Base-by-base conservation (phyloP, 2,888 invertebrate species). In the Cantharis flavilabris region DNA sequence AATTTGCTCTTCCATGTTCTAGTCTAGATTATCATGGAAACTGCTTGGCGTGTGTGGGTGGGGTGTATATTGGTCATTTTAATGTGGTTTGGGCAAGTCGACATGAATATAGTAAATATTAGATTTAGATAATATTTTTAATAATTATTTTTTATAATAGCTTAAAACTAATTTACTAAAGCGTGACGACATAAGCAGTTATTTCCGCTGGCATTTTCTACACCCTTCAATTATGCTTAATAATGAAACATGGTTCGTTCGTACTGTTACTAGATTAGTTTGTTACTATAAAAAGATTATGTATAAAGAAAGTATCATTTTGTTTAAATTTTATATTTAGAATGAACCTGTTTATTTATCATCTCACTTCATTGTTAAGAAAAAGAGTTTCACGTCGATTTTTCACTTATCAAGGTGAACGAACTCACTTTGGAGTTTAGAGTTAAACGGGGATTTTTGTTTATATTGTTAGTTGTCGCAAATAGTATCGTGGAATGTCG, bases 401-500 rank as follows among this genome's bases (percentile, higher is more conserved):
- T 49, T 49, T 49, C 49, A 49, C 49, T 49, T 49, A 49, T 49
- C 49, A 49, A 49, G 49, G 49, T 49, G 49, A 49, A 49, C 49
- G 49, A 49, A 49, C 49, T 49, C 49, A 49, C 49, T 49, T 49
- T 49, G 49, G 49, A 49, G 49, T 49, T 49, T 49, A 13, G 49
- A 49, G 49, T 49, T 49, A 49, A 49, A 49, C n/a, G 49, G 49
- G 49, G 49, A 49, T 49, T 49, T 49, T 49, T 49, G 49, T 30
- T 70, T 70, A 49, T 20, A 18, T 28, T 28, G 69, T 30, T 49
- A 62, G 62, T 26, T 62, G 20, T 64, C 72, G 72, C 74, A 16
- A 67, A 62, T 71, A 67, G 75, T 67, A 74, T 70, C 76, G 63
- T 79, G 81, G 82, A 83, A 83, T 83, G 82, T 81, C 80, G 83